phyloP scores from a whole-genome alignment of 2,888 invertebrate genomes.

The Ferdinandea cuprea region DNA sequence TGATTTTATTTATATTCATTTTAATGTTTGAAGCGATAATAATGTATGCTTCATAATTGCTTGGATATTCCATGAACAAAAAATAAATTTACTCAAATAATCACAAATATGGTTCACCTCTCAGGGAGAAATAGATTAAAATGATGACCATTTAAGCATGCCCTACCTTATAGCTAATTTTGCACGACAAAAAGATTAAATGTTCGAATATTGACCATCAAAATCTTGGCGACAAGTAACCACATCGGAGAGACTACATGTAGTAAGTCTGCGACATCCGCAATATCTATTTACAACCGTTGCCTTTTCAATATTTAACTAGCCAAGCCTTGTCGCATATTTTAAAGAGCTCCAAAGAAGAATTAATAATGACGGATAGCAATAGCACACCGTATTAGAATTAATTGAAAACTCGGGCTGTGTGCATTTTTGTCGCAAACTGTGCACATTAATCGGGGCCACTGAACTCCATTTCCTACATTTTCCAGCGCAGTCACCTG shows the following conservation, averaged over 20 bases:
- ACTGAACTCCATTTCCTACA: conserved; percentile 61
- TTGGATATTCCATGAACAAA: too few relatives aligned
- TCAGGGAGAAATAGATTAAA: too few relatives aligned
- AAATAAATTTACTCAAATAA: too few relatives aligned
- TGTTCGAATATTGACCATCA: not conserved
- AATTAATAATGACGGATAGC: not conserved
- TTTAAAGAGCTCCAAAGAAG: not conserved
- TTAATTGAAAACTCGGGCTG: not conserved
- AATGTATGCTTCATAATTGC: too few relatives aligned
- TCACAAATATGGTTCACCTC: too few relatives aligned
- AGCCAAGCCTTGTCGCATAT: not conserved
- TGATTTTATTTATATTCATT: too few relatives aligned
- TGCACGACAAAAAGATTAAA: not conserved
- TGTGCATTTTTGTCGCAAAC: conserved; percentile 6
- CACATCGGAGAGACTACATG: not conserved
- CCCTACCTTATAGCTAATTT: too few relatives aligned
- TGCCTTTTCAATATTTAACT: not conserved
- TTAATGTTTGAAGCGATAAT: too few relatives aligned
- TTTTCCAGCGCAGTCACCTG: not conserved
- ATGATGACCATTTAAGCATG: too few relatives aligned
- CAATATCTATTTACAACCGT: not conserved
- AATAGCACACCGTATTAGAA: not conserved
- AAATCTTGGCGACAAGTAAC: not conserved
- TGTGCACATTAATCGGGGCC: conserved; percentile 45
- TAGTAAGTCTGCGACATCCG: not conserved